Percentiles rank a stretch among this genome's conserved stretches.
These are phyloP conservation scores for Bergia puertoricense DNA, from an alignment of 92 coral and sea anemone genomes.

Conservation along the genomic window DNA sequence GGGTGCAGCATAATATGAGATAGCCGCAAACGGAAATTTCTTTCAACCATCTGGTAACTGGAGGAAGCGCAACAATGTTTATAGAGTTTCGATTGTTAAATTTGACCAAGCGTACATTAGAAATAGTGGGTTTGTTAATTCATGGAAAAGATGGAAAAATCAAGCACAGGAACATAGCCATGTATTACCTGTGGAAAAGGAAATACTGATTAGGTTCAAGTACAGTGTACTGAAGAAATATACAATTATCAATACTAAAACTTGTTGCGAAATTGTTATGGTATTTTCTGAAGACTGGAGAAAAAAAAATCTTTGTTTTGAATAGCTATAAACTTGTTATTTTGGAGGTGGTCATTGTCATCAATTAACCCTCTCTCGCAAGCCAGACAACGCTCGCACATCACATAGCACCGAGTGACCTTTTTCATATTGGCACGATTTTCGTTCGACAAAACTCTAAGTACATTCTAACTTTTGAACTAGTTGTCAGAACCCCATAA, in stretches of 20 bases:
- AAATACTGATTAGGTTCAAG: neutral
- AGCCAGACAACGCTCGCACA: neutral
- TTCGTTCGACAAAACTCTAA: neutral
- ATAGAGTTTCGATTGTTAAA: neutral
- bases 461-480: neutral
- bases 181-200: neutral
- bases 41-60: conserved; percentile 10
- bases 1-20: conserved; percentile 9
- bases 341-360: conserved; percentile 24
- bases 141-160: neutral
- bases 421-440: neutral
- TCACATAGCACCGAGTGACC: neutral
- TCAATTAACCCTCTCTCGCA: conserved; percentile 10
- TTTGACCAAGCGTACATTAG: neutral
- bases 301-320: neutral
- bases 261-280: neutral
- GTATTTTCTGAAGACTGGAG: neutral
- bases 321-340: neutral
- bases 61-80: conserved; percentile 20
- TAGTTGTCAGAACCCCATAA: neutral
- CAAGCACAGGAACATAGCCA: neutral
- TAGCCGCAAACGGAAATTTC: conserved; percentile 13
- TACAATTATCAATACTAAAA: neutral
- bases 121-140: neutral
- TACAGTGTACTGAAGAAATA: neutral